phyloP scores from a whole-genome alignment of 2,797 vertebrate genomes.

The Otus scops region DNA sequence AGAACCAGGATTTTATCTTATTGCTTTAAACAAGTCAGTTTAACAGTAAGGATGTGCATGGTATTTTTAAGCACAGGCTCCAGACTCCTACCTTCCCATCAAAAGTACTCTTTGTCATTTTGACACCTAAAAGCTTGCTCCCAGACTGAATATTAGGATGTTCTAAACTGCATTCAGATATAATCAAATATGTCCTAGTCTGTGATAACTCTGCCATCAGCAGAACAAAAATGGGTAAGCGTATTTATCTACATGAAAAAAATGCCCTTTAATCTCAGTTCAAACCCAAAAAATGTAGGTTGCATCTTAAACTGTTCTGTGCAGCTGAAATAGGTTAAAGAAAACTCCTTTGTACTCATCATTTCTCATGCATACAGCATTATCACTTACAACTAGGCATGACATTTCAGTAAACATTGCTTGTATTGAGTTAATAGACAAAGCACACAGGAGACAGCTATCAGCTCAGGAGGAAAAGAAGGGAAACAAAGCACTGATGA shows the following conservation, averaged over 20 bases:
- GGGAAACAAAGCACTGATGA: neutral
- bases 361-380: neutral
- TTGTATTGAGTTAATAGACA: neutral
- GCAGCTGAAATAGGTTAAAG: neutral
- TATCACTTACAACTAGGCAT: neutral
- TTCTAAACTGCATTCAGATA: neutral
- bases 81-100: neutral
- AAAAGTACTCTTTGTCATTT: neutral
- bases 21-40: neutral
- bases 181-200: neutral
- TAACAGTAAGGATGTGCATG: neutral
- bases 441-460: neutral
- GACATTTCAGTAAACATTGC: conserved; percentile 9
- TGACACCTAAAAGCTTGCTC: neutral
- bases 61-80: neutral
- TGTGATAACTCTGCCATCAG: neutral
- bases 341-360: neutral
- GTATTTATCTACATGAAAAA: neutral
- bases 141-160: neutral
- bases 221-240: neutral
- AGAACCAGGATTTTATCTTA: neutral
- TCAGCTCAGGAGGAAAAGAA: neutral
- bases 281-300: neutral
- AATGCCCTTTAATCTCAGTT: neutral
- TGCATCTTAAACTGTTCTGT: neutral